These are phyloP conservation scores for Cirrhinus mrigala DNA, from an alignment of 2,797 vertebrate genomes.

Conservation along the genomic window DNA sequence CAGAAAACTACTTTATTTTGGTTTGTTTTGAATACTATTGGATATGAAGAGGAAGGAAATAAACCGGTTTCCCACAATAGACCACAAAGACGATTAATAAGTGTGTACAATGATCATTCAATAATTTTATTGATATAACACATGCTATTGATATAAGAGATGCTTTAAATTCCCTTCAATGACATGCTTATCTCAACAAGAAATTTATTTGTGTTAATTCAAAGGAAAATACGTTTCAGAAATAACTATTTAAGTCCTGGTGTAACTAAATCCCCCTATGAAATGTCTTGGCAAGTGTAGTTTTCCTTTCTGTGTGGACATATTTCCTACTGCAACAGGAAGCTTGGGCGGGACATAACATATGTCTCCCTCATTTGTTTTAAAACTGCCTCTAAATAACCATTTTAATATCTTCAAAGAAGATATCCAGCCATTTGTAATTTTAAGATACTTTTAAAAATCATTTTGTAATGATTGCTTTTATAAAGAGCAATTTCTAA, in stretches of 20 bases:
- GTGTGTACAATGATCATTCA: background rate
- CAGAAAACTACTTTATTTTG: background rate
- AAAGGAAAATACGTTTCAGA: background rate
- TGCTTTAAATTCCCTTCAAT: background rate
- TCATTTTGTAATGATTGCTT: background rate
- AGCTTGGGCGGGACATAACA: background rate
- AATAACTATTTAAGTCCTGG: background rate
- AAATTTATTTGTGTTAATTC: background rate
- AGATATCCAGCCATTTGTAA: background rate
- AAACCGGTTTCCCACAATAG: background rate
- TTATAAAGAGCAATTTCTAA: background rate
- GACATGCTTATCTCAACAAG: background rate
- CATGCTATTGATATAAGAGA: too few species aligned
- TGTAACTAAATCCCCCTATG: background rate
- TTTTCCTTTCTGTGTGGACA: slow-evolving; percentile 4
- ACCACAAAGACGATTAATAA: background rate
- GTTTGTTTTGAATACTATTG: background rate
- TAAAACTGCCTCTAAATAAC: background rate
- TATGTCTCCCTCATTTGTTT: background rate
- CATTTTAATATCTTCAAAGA: background rate
- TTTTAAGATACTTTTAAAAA: background rate
- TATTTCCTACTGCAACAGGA: slow-evolving; percentile 16
- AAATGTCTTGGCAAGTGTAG: background rate
- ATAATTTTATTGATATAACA: background rate
- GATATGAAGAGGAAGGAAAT: background rate